Evolutionary conservation across 2,113 vertebrate genomes (phyloP).

Genomic region (Psittacara wagleri): DNA sequence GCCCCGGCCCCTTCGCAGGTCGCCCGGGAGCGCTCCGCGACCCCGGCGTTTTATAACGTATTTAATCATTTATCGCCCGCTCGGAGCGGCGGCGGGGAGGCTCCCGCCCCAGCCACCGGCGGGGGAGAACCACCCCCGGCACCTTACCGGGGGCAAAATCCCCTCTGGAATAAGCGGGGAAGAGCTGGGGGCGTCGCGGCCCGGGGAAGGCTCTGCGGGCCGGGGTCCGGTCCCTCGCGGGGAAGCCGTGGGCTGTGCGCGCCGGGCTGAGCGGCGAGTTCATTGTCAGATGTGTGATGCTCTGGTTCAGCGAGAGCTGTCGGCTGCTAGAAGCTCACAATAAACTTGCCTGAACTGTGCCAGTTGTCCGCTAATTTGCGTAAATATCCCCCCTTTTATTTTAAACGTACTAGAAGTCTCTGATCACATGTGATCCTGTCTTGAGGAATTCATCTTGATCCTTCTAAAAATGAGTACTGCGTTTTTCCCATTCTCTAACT

Average conservation of each 20-base stretch:
- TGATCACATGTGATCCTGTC: background rate
- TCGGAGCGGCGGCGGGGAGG: background rate
- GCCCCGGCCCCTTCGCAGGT: background rate
- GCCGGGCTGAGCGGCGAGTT: background rate
- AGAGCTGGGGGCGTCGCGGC: background rate
- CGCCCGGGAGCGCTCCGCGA: background rate
- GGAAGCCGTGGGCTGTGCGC: background rate
- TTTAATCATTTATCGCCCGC: background rate
- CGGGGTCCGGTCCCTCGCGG: background rate
- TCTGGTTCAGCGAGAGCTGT: background rate
- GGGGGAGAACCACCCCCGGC: background rate
- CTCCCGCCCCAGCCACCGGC: background rate
- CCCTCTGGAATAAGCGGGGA: background rate
- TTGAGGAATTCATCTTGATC: background rate
- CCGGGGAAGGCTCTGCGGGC: background rate
- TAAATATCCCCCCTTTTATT: background rate
- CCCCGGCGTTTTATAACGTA: background rate
- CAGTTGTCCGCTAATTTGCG: background rate
- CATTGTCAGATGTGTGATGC: background rate
- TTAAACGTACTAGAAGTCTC: background rate
- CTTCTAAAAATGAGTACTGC: background rate
- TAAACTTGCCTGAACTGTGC: constrained; percentile 26
- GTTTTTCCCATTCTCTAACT: background rate
- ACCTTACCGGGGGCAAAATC: background rate
- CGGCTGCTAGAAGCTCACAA: background rate